phyloP scores from a whole-genome alignment of 2,797 vertebrate species.

The Paramormyrops hopkinsi region DNA sequence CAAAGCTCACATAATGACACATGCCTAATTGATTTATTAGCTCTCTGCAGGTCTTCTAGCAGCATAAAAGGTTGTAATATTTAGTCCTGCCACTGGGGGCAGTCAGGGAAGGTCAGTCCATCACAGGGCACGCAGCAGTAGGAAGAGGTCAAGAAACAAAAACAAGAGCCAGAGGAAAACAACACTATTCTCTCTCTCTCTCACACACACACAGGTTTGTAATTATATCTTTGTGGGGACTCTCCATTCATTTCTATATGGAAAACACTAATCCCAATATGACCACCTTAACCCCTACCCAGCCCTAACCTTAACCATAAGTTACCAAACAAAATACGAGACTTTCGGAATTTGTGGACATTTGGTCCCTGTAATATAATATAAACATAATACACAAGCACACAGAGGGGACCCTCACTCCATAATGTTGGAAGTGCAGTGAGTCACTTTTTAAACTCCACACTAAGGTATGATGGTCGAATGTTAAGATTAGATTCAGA shows the following conservation, averaged over 20 bases:
- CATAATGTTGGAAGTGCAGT: neutral
- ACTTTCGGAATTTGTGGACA: neutral
- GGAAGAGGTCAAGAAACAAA: neutral
- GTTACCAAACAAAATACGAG: neutral
- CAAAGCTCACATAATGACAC: neutral
- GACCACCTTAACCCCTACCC: neutral
- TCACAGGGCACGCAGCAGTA: neutral
- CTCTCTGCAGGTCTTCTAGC: neutral
- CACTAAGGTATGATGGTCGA: neutral
- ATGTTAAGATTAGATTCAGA: neutral
- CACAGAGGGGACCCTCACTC: neutral
- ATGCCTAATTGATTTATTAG: neutral
- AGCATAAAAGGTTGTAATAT: neutral
- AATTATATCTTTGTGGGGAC: neutral
- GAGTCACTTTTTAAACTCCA: neutral
- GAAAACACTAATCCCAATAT: neutral
- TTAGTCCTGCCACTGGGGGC: neutral
- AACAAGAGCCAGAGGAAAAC: neutral
- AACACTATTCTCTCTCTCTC: neutral
- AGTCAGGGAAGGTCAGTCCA: neutral
- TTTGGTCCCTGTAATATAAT: neutral
- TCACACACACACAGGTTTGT: neutral
- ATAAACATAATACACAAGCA: neutral
- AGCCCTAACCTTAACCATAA: neutral
- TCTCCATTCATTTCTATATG: neutral